phyloP scores from a whole-genome alignment of 1,140 invertebrate genomes.

The Magallana angulata region DNA sequence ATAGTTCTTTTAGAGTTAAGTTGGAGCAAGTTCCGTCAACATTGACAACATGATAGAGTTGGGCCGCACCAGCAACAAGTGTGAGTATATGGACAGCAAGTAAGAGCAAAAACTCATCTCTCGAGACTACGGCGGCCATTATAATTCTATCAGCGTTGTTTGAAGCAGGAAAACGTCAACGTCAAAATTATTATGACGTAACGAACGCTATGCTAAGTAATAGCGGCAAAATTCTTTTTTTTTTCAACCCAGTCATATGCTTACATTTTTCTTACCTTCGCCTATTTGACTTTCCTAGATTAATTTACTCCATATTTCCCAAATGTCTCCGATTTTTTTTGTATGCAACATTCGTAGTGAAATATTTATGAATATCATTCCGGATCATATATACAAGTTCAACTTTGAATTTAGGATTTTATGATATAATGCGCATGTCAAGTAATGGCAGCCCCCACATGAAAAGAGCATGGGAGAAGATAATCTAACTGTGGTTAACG shows the following conservation, averaged over 20 bases:
- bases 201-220: neutral
- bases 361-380: too few species aligned
- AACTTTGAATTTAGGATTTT: too few species aligned
- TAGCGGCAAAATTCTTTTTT: too few species aligned
- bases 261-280: too few species aligned
- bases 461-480: neutral
- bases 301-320: too few species aligned
- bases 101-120: neutral
- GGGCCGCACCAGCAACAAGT: neutral
- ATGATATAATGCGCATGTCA: slow-evolving; percentile 9
- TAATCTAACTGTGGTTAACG: neutral
- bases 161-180: neutral
- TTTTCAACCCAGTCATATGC: too few species aligned
- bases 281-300: too few species aligned
- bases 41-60: neutral
- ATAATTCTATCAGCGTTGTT: neutral
- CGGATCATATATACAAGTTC: too few species aligned
- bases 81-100: neutral
- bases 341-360: too few species aligned
- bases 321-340: too few species aligned
- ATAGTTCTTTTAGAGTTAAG: neutral
- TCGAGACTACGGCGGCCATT: neutral
- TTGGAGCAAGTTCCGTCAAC: neutral
- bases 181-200: neutral
- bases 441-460: neutral